Conservation (phyloP, 2,888 invertebrate genomes). For the Cryptus armator region DNA sequence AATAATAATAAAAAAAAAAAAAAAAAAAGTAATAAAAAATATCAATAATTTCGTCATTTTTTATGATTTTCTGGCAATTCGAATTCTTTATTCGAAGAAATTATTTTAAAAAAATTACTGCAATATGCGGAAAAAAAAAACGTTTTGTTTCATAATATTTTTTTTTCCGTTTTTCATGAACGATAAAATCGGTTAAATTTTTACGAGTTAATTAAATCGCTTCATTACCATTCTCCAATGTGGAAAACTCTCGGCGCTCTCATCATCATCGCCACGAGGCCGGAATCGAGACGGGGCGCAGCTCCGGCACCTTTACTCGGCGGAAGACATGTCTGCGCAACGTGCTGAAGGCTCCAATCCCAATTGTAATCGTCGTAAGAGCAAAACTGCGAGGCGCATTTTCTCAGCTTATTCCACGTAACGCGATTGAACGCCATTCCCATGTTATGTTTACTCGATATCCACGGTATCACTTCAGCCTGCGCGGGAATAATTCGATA, state of each 20-base stretch:
- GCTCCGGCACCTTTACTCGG: constrained; percentile 86
- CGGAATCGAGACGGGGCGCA: constrained; percentile 81
- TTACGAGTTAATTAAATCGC: not conserved
- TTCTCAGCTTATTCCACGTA: constrained; percentile 94
- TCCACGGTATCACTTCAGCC: constrained; percentile 97
- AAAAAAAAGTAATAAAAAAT: too few species aligned
- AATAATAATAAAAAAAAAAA: too few species aligned
- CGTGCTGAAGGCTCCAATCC: constrained; percentile 98
- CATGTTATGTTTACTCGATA: constrained; percentile 99
- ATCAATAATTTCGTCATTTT: too few species aligned
- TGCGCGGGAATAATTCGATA: constrained; percentile 81
- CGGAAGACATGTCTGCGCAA: constrained; percentile 93
- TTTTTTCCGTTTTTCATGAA: too few species aligned
- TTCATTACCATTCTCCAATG: constrained; percentile 97
- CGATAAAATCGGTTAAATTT: not conserved
- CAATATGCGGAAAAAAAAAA: too few species aligned
- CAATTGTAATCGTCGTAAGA: constrained; percentile 99
- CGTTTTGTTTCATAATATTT: too few species aligned
- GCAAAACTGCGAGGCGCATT: constrained; percentile 95
- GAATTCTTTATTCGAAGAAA: too few species aligned
- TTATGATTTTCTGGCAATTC: too few species aligned
- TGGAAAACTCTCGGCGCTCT: constrained; percentile 98
- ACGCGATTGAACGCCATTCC: constrained; percentile 97
- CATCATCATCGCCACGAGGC: constrained; percentile 94
- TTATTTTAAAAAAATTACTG: too few species aligned